Evolutionary conservation across 2,113 vertebrate genomes (phyloP).

Genomic region (Catharus minimus): DNA sequence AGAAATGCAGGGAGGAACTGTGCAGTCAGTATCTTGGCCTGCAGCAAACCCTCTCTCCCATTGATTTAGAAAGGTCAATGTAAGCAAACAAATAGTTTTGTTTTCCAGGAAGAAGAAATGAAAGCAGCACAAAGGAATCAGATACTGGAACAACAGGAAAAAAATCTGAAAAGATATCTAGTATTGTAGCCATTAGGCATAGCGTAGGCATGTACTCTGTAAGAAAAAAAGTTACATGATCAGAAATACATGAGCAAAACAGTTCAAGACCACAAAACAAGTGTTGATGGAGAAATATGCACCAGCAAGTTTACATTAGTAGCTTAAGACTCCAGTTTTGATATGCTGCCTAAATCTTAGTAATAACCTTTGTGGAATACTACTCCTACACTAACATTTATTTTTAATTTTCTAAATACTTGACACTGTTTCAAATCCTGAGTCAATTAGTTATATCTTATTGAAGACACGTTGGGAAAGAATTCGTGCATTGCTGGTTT

Average conservation of each 20-base stretch:
- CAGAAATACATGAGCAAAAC: not conserved
- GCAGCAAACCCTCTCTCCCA: not conserved
- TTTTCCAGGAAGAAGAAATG: not conserved
- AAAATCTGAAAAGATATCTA: not conserved
- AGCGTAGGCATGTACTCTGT: not conserved
- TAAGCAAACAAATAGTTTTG: not conserved
- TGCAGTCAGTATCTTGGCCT: not conserved
- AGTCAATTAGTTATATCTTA: not conserved
- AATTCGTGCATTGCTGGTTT: not conserved
- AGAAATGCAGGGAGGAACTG: not conserved
- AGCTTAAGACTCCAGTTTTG: not conserved
- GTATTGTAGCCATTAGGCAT: not conserved
- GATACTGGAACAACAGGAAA: not conserved
- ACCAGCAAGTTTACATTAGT: not conserved
- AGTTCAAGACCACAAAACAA: not conserved
- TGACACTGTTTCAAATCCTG: not conserved
- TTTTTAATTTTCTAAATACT: slow-evolving; percentile 10
- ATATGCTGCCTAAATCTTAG: not conserved
- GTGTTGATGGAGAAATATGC: not conserved
- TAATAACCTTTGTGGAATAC: not conserved
- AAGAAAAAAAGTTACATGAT: not conserved
- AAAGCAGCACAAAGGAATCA: not conserved
- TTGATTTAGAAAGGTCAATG: not conserved
- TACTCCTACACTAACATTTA: not conserved
- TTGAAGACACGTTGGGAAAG: not conserved